phyloP scores from a whole-genome alignment of 2,797 vertebrate genomes.

The Lindbergichthys nudifrons region DNA sequence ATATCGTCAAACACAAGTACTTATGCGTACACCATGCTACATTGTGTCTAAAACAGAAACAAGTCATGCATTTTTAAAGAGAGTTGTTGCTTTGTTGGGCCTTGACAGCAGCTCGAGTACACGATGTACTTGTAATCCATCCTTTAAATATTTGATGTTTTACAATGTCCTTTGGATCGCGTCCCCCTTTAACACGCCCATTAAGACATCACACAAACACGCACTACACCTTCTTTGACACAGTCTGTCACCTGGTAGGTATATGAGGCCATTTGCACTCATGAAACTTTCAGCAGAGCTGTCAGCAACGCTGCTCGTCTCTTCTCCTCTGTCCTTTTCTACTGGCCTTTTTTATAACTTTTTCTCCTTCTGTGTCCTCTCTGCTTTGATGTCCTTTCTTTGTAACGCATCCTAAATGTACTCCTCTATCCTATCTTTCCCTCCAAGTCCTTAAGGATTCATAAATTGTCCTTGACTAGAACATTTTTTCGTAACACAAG shows the following conservation, averaged over 20 bases:
- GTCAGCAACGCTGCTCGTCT: slow-evolving; percentile 37
- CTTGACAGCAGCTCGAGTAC: slow-evolving; percentile 68
- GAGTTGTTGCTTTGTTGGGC: slow-evolving; percentile 51
- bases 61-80: slow-evolving; percentile 60
- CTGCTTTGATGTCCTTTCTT: slow-evolving; percentile 3
- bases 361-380: neutral
- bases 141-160: slow-evolving; percentile 83
- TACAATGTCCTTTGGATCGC: slow-evolving; percentile 71
- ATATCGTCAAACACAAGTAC: no score
- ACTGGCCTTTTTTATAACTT: slow-evolving; percentile 13
- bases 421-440: neutral
- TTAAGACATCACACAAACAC: slow-evolving; percentile 36
- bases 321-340: slow-evolving; percentile 15
- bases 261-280: slow-evolving; percentile 72
- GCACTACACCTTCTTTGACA: slow-evolving; percentile 50
- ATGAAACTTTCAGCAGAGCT: slow-evolving; percentile 75
- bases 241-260: slow-evolving; percentile 62
- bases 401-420: neutral
- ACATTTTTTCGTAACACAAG: neutral
- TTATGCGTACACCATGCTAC: neutral
- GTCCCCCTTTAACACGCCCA: slow-evolving; percentile 18
- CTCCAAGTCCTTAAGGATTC: neutral
- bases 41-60: slow-evolving; percentile 24
- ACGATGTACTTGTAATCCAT: slow-evolving; percentile 79
- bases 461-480: neutral